A percentile compares a stretch with the other conserved stretches of the same genome.
phyloP scores from a whole-genome alignment of 2,113 vertebrate genomes.

The Sinocyclocheilus grahami region DNA sequence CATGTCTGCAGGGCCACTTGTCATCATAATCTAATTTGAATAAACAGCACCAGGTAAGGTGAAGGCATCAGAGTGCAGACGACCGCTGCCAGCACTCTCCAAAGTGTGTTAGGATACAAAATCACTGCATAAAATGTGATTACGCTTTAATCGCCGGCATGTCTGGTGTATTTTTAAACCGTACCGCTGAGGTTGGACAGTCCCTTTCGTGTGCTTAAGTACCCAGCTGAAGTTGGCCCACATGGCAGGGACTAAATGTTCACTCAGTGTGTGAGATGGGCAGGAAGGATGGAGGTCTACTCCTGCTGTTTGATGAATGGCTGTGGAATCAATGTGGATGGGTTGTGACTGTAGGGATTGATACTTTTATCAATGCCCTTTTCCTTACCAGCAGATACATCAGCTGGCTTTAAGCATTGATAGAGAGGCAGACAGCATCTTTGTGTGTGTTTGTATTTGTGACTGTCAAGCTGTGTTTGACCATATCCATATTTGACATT shows the following conservation, averaged over 20 bases:
- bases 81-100: not conserved
- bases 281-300: not conserved
- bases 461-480: slow-evolving; percentile 6
- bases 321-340: slow-evolving; percentile 46
- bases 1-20: slow-evolving; percentile 8
- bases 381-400: slow-evolving; percentile 9
- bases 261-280: not conserved
- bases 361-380: slow-evolving; percentile 20
- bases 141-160: not conserved
- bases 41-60: slow-evolving; percentile 20
- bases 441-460: slow-evolving; percentile 17
- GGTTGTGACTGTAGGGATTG: slow-evolving; percentile 38
- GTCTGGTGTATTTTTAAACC: slow-evolving; percentile 21
- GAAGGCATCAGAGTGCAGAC: not conserved
- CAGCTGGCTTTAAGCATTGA: slow-evolving; percentile 13
- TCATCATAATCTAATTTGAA: slow-evolving; percentile 15
- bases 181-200: not conserved
- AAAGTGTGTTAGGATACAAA: slow-evolving; percentile 7
- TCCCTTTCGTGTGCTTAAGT: not conserved
- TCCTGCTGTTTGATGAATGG: slow-evolving; percentile 51
- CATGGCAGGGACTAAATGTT: slow-evolving; percentile 28
- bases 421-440: not conserved
- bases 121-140: not conserved
- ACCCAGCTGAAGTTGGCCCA: not conserved
- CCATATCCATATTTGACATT: not conserved